These are phyloP conservation scores for Rhombomys opimus DNA, from an alignment of 2,113 vertebrate genomes.

Conservation along the genomic window DNA sequence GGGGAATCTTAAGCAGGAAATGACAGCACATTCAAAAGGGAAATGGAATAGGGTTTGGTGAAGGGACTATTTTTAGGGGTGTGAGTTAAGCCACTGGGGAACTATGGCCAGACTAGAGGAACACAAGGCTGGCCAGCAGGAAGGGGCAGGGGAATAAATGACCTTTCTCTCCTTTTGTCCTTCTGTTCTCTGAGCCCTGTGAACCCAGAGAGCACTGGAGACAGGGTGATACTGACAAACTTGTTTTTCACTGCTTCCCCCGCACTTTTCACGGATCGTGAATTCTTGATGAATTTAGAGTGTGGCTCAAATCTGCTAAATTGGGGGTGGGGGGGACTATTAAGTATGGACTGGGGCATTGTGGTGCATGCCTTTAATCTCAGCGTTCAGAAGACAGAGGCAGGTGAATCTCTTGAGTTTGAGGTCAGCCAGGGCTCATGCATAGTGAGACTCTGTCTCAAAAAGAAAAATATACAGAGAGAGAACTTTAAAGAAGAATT, in stretches of 20 bases:
- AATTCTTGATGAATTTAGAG: background rate
- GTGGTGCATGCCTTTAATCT: background rate
- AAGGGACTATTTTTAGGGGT: background rate
- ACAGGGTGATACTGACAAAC: background rate
- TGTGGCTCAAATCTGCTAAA: background rate
- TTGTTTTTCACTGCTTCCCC: background rate
- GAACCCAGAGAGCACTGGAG: background rate
- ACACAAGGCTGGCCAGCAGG: background rate
- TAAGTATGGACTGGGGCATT: background rate
- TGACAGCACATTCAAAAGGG: background rate
- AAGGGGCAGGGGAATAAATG: background rate
- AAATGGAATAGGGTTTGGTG: background rate
- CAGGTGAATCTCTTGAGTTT: background rate
- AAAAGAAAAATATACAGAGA: background rate
- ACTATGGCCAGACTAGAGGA: background rate
- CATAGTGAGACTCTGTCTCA: background rate
- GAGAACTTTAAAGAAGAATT: background rate
- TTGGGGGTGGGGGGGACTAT: background rate
- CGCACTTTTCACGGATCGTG: background rate
- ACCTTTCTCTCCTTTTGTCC: slow-evolving; percentile 18
- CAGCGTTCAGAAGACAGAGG: background rate
- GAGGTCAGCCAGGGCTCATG: background rate
- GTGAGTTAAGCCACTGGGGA: background rate
- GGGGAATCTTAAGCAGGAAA: background rate
- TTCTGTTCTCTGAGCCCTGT: background rate